A percentile compares a stretch with the other conserved stretches of the same genome.
These are phyloP conservation scores for Antigone vipio DNA, from an alignment of 2,113 vertebrate genomes.

Conservation along the genomic window DNA sequence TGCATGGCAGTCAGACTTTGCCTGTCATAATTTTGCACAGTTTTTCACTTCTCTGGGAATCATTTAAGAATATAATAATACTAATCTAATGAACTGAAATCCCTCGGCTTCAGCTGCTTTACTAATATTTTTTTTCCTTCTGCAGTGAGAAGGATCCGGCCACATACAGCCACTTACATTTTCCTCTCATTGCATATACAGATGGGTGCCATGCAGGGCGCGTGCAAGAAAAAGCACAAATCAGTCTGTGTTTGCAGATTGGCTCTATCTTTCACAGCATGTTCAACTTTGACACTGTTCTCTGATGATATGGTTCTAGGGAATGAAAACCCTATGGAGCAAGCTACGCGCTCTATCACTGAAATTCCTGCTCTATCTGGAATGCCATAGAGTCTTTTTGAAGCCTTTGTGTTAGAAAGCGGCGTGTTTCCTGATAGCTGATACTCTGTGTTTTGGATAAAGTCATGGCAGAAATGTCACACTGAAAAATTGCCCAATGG, in stretches of 20 bases:
- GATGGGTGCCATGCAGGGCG: not conserved
- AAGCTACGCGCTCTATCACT: not conserved
- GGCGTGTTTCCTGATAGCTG: not conserved
- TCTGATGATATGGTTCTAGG: not conserved
- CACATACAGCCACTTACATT: not conserved
- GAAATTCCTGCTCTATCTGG: conserved; percentile 10
- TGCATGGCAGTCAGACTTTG: not conserved
- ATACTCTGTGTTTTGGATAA: not conserved
- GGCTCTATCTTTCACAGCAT: not conserved
- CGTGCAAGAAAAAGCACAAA: not conserved
- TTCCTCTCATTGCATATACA: not conserved
- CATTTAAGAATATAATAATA: not conserved
- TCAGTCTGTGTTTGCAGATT: not conserved
- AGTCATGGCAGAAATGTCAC: not conserved
- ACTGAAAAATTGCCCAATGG: not conserved
- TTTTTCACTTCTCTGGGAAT: not conserved
- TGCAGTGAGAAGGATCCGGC: not conserved
- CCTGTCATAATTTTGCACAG: not conserved
- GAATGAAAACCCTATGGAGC: not conserved
- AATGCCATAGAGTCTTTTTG: not conserved
- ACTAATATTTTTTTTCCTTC: not conserved
- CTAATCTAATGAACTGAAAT: not conserved
- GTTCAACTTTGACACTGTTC: not conserved
- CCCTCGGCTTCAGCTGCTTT: not conserved
- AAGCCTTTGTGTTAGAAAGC: conserved; percentile 8